Percentiles rank a stretch among this genome's conserved stretches.
Evolutionary conservation across 2,888 invertebrate species (phyloP).

Genomic region (Chymomyza amoena): DNA sequence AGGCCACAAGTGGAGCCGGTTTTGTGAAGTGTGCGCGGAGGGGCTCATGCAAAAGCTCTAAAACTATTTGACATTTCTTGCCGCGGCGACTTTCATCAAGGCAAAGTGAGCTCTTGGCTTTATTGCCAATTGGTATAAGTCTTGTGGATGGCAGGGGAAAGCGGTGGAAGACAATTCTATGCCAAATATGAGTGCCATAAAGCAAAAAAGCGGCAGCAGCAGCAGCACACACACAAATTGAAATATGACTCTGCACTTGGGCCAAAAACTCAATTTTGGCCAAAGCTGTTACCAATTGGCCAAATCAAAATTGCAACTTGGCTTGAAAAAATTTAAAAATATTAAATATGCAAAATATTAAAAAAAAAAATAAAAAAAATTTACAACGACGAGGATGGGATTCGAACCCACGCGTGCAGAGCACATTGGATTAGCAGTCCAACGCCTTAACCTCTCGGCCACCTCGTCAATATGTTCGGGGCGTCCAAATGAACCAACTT

Average conservation of each 20-base stretch:
- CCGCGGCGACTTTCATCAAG: background rate
- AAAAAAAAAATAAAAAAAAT: background rate
- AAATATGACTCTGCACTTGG: slow-evolving; percentile 28
- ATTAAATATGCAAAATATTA: background rate
- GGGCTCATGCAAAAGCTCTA: background rate
- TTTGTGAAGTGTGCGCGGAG: background rate
- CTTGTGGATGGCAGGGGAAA: background rate
- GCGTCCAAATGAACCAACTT: background rate
- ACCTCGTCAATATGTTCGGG: slow-evolving; percentile 82
- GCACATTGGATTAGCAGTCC: slow-evolving; percentile 92
- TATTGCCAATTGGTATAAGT: slow-evolving; percentile 36
- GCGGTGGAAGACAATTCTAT: background rate
- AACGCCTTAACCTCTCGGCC: slow-evolving; percentile 93
- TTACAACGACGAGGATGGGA: slow-evolving; percentile 85
- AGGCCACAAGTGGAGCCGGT: background rate
- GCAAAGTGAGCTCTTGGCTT: slow-evolving; percentile 29
- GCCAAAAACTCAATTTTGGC: slow-evolving; percentile 30
- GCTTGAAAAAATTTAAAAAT: background rate
- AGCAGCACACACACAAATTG: background rate
- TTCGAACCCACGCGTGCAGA: slow-evolving; percentile 92
- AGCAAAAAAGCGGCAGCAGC: background rate
- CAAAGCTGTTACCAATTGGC: slow-evolving; percentile 21
- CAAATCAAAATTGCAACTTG: background rate
- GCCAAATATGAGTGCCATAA: background rate
- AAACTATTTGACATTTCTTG: slow-evolving; percentile 8